Percentiles rank a stretch among this genome's conserved stretches.
phyloP scores from a whole-genome alignment of 2,888 invertebrate species.

The Koerneria pararmatus region DNA sequence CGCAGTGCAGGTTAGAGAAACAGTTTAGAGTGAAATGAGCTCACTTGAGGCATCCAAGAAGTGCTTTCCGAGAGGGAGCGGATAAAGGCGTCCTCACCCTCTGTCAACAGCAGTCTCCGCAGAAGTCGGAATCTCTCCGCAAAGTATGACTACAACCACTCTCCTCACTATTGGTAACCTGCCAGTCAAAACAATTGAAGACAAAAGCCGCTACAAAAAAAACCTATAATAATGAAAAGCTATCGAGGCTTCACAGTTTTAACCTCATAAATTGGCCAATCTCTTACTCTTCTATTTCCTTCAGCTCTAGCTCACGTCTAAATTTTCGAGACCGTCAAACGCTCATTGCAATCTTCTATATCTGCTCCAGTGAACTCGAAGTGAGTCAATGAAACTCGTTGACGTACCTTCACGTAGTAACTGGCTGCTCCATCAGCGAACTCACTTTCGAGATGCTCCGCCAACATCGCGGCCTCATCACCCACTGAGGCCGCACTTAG shows the following conservation, averaged over 20 bases:
- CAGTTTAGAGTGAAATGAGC: no score
- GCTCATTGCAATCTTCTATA: neutral
- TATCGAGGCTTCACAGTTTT: no score
- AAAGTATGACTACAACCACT: slow-evolving; percentile 66
- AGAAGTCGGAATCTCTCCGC: slow-evolving; percentile 84
- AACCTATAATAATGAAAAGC: no score
- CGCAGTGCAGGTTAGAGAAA: no score
- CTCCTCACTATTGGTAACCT: neutral
- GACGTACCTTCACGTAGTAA: slow-evolving; percentile 75
- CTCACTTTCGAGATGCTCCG: slow-evolving; percentile 63
- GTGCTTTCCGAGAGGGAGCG: slow-evolving; percentile 79
- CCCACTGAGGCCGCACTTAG: slow-evolving; percentile 24
- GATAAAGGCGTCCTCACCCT: slow-evolving; percentile 68
- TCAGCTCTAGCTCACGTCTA: neutral
- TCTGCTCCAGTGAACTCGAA: no score
- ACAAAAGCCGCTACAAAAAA: no score
- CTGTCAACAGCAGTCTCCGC: slow-evolving; percentile 68
- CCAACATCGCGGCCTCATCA: slow-evolving; percentile 64
- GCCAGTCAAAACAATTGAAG: slow-evolving; percentile 65
- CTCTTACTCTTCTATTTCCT: neutral
- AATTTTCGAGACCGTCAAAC: neutral
- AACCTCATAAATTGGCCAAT: no score
- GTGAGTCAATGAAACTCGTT: slow-evolving; percentile 8
- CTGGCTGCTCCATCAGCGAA: slow-evolving; percentile 71
- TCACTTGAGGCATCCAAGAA: slow-evolving; percentile 76